Evolutionary conservation across 2,113 vertebrate species (phyloP).

Genomic region (Colaptes auratus): DNA sequence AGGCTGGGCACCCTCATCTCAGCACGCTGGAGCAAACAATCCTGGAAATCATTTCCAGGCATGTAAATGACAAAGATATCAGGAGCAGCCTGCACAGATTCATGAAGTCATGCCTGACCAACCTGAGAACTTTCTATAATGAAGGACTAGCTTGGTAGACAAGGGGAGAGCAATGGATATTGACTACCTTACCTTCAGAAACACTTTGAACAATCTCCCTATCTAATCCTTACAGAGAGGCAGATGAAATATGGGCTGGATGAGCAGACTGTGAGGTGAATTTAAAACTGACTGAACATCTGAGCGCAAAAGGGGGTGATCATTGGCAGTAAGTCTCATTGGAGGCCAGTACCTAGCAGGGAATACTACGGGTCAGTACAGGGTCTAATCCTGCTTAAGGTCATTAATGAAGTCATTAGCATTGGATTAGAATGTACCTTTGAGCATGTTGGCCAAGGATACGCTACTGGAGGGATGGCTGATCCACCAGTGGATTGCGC

Average conservation of each 20-base stretch:
- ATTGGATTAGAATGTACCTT: neutral
- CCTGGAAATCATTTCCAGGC: neutral
- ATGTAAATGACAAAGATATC: neutral
- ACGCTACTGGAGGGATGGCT: neutral
- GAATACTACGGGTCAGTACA: neutral
- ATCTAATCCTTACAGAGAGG: neutral
- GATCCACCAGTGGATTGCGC: no score
- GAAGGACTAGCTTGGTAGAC: neutral
- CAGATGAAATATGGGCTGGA: neutral
- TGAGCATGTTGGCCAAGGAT: neutral
- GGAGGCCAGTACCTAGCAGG: neutral
- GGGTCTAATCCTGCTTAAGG: neutral
- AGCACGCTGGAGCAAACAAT: neutral
- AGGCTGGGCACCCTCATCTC: neutral
- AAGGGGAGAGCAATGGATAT: neutral
- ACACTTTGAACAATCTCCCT: neutral
- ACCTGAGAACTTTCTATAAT: neutral
- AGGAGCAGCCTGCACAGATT: neutral
- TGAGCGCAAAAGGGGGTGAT: neutral
- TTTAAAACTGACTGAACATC: neutral
- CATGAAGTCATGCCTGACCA: neutral
- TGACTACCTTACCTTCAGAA: neutral
- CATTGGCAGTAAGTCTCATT: neutral
- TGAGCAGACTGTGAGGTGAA: neutral
- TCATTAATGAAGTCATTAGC: neutral